A percentile compares a stretch with the other conserved stretches of the same genome.
These are phyloP conservation scores for Brachionus plicatilis DNA, from an alignment of 1,140 invertebrate genomes.

Conservation along the genomic window DNA sequence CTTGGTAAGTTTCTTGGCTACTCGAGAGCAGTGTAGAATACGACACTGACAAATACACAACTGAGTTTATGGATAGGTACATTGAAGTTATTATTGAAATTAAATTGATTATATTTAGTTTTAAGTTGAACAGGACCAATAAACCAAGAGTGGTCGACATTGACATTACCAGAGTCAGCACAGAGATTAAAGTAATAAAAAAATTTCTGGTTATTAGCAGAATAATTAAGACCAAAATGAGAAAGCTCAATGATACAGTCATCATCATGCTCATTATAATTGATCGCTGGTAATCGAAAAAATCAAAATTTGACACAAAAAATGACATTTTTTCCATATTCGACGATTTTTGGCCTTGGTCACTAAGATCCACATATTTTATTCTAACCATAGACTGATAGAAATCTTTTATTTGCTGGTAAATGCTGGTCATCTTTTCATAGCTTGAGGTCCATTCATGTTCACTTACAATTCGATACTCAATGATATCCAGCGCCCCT, in stretches of 20 bases:
- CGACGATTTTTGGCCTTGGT: not conserved
- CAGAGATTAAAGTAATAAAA: not conserved
- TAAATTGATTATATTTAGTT: not conserved
- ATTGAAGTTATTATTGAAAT: not conserved
- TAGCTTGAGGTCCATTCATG: not conserved
- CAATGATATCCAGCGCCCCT: not conserved
- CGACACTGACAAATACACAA: not conserved
- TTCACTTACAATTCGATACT: not conserved
- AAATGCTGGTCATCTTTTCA: not conserved
- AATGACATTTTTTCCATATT: slow-evolving; percentile 7
- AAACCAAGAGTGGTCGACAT: not conserved
- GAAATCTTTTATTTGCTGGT: not conserved
- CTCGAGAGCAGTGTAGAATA: not conserved
- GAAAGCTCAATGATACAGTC: not conserved
- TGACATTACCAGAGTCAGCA: not conserved
- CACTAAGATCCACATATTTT: not conserved
- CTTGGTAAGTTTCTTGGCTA: slow-evolving; percentile 6
- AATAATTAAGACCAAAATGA: not conserved
- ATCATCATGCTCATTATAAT: not conserved
- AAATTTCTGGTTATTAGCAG: not conserved
- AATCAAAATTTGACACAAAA: slow-evolving; percentile 34
- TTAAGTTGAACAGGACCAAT: not conserved
- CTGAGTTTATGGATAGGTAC: not conserved
- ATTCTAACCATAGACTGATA: not conserved
- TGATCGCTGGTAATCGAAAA: slow-evolving; percentile 5